Conservation (phyloP, 2,113 vertebrate species). For the Gallinago media region DNA sequence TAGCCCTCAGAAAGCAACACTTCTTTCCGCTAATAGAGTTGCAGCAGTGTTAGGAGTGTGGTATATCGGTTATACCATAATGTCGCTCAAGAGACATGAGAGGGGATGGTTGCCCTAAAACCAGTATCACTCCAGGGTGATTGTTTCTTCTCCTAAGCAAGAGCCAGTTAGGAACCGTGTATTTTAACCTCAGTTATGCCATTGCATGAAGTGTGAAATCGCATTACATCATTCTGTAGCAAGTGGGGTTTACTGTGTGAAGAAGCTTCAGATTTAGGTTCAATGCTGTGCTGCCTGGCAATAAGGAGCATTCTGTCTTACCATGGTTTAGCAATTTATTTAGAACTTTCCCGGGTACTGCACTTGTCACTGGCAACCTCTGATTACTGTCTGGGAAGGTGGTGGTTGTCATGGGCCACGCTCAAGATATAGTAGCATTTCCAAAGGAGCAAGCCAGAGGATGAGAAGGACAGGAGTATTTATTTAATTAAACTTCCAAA, state of each 20-base stretch:
- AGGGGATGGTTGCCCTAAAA: not conserved
- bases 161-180: not conserved
- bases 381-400: not conserved
- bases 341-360: not conserved
- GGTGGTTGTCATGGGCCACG: not conserved
- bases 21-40: not conserved
- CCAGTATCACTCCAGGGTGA: not conserved
- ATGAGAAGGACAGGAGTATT: not conserved
- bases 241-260: not conserved
- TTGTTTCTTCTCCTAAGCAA: not conserved
- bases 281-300: not conserved
- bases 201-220: not conserved
- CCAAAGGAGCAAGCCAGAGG: not conserved
- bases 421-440: not conserved
- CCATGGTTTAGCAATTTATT: not conserved
- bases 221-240: not conserved
- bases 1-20: not conserved
- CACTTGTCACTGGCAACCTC: not conserved
- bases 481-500: not conserved
- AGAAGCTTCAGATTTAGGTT: not conserved
- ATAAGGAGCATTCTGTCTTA: not conserved
- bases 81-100: not conserved
- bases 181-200: not conserved
- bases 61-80: not conserved
- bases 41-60: not conserved